A percentile compares a stretch with the other conserved stretches of the same genome.
phyloP scores from a whole-genome alignment of 2,888 invertebrate species.

The Theristus sp. region DNA sequence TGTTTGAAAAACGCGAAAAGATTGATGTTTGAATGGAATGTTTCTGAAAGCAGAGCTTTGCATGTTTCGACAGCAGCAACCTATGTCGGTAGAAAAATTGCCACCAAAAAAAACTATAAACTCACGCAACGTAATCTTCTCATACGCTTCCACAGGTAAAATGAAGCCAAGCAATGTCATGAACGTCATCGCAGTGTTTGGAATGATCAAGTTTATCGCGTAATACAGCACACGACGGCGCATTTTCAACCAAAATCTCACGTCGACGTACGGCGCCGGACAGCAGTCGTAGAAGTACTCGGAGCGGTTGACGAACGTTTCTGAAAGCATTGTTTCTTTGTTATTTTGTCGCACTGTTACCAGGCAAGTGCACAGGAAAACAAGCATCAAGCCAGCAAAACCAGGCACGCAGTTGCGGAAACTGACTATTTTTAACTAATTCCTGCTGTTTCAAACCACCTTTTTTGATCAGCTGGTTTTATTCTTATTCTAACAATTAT shows the following conservation, averaged over 20 bases:
- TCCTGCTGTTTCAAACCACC: no score
- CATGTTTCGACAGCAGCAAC: no score
- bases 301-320: neutral
- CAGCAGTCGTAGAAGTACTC: neutral
- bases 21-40: no score
- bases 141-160: neutral
- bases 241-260: neutral
- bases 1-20: no score
- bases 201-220: neutral
- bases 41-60: no score
- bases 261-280: neutral
- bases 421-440: no score
- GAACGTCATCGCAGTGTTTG: neutral
- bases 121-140: neutral
- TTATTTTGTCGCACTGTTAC: neutral
- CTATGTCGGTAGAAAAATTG: no score
- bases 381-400: neutral
- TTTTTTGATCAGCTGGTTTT: no score
- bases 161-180: neutral
- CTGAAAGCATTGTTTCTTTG: no score
- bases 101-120: neutral
- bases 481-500: neutral
- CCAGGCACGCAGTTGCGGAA: no score
- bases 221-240: neutral
- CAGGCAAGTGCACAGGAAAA: neutral